Base-by-base conservation (phyloP, 2,888 invertebrate species). In the Lepetodrilus schrolli region DNA sequence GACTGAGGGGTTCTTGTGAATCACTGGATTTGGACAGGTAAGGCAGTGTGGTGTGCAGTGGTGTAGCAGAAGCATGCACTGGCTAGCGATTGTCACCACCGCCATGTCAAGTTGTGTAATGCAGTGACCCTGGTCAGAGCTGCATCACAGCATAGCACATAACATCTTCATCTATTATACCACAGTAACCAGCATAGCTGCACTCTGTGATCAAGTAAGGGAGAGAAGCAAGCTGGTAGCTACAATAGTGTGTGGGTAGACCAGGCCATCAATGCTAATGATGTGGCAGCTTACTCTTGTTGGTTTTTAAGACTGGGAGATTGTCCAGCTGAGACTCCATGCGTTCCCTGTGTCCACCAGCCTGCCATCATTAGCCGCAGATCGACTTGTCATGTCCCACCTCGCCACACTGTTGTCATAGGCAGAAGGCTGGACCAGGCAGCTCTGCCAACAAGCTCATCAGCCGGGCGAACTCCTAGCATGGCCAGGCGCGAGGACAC, bases 161-260 rank as follows among this genome's bases (percentile, higher is more conserved):
- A 30, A 58, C 34, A 58, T 58, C 58, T 58, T 58, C 58, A 58
- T 58, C 58, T 58, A 58, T 58, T 58, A 58, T 58, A 26, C 34
- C 26, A 17, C 26, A 30, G n/a, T n/a, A n/a, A n/a, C n/a, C n/a
- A n/a, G n/a, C n/a, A 5, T 38, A 13, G 38, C 48, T 48, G 10
- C 48, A n/a, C 3, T 17, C 48, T 48, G 48, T 17, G 21, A 7
- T 21, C 4, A 17, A 48, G 48, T 4, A 21, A 34, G 58, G 17
- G 13, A 58, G 34, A 58, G 13, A 58, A 34, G 58, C 58, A 58
- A 7, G 17, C 48, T 20, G n/a, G 58, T 13, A 17, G 34, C 58
- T 10, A 21, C 48, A 48, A 17, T 7, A 51, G 58, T 58, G 58
- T 21, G 58, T 58, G 58, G 58, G 58, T 30, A 58, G 58, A 58